A percentile compares a stretch with the other conserved stretches of the same genome.
Evolutionary conservation across 1,140 invertebrate species (phyloP).

Genomic region (Drosophila watanabei): DNA sequence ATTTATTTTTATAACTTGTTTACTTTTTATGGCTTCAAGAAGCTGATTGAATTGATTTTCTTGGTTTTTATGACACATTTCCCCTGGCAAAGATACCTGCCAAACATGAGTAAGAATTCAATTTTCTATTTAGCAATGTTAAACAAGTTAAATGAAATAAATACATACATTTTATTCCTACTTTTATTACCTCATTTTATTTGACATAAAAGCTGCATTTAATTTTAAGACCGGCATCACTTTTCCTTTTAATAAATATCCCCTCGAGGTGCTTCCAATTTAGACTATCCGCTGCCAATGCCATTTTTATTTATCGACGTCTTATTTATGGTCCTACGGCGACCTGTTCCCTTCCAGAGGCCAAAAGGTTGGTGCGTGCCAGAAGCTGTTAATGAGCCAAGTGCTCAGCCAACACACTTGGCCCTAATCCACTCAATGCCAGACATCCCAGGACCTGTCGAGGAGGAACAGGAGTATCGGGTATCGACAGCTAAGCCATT

Average conservation of each 20-base stretch:
- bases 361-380: conserved; percentile 46
- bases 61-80: conserved; percentile 1
- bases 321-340: conserved; percentile 60
- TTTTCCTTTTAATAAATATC: background rate
- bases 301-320: conserved; percentile 65
- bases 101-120: background rate
- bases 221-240: background rate
- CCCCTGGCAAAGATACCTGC: background rate
- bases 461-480: conserved; percentile 1
- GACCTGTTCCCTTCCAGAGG: conserved; percentile 22
- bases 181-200: conserved; percentile 6
- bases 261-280: conserved; percentile 1
- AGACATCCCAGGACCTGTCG: background rate
- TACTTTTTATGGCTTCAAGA: background rate
- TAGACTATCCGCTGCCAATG: conserved; percentile 1
- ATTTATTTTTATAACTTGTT: background rate
- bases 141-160: background rate
- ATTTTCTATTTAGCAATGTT: background rate
- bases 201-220: conserved; percentile 5
- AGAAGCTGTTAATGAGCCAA: conserved; percentile 70
- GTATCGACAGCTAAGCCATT: conserved; percentile 48
- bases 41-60: background rate
- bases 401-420: conserved; percentile 43
- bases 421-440: conserved; percentile 37
- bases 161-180: background rate